Percentiles rank a stretch among this genome's conserved stretches.
phyloP scores from a whole-genome alignment of 2,888 invertebrate species.

The Campopleginae sp. region DNA sequence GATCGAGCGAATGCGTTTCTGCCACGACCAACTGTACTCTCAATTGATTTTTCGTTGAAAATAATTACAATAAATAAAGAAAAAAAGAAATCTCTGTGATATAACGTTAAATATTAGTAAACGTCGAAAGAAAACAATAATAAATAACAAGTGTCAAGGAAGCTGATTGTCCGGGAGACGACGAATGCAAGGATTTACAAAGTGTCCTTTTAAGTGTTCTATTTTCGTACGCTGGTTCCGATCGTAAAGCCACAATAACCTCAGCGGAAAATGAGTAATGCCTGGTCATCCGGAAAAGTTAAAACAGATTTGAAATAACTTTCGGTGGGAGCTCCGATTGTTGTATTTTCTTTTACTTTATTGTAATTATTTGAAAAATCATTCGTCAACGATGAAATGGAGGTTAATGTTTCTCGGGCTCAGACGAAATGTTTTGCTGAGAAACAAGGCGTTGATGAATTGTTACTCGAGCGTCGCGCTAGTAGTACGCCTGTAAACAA shows the following conservation, averaged over 20 bases:
- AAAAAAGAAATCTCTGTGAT: constrained; percentile 25
- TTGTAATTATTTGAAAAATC: constrained; percentile 11
- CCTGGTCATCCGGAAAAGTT: constrained; percentile 57
- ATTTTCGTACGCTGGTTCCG: constrained; percentile 73
- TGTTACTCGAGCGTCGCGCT: constrained; percentile 41
- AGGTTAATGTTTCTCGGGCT: constrained; percentile 38
- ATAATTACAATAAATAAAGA: constrained; percentile 44
- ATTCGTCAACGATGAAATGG: constrained; percentile 63
- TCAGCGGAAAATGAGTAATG: constrained; percentile 63
- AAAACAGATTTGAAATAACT: constrained; percentile 50
- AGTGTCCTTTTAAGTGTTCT: constrained; percentile 71
- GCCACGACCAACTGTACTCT: constrained; percentile 56
- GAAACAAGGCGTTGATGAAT: constrained; percentile 33
- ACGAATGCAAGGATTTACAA: constrained; percentile 42
- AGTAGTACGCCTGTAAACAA: constrained; percentile 57
- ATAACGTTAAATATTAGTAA: constrained; percentile 42
- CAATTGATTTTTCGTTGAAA: constrained; percentile 67
- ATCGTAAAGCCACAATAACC: constrained; percentile 68
- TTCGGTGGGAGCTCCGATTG: constrained; percentile 5
- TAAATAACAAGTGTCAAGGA: constrained; percentile 24
- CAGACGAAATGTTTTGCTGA: constrained; percentile 54
- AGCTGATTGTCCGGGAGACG: constrained; percentile 18
- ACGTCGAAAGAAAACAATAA: constrained; percentile 36
- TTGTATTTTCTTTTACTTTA: neutral
- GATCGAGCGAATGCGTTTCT: constrained; percentile 52